Percentiles rank a stretch among this genome's conserved stretches.
Conservation (phyloP, 2,797 vertebrate species). For the Lateolabrax maculatus region DNA sequence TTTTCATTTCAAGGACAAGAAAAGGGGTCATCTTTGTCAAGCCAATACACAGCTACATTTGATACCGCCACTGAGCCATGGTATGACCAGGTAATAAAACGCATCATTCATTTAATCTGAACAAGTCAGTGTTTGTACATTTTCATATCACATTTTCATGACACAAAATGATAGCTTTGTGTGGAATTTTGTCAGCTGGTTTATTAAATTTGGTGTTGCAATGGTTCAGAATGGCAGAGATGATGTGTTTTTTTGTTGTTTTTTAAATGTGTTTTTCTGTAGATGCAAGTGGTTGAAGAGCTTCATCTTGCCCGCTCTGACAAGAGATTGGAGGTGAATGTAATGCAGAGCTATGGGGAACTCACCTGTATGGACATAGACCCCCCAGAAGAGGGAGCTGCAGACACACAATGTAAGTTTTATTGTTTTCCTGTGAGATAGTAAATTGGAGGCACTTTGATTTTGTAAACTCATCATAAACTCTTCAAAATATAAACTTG, state of each 20-base stretch:
- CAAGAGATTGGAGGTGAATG: constrained; percentile 85
- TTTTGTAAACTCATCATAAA: not conserved
- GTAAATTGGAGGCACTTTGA: not conserved
- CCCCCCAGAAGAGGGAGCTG: constrained; percentile 56
- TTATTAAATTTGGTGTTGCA: not conserved
- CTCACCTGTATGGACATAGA: constrained; percentile 95
- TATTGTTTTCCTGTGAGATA: not conserved
- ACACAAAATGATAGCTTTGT: no score
- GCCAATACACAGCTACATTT: not conserved
- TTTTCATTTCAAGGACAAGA: constrained; percentile 26
- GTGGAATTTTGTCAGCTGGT: not conserved
- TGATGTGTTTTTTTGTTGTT: constrained; percentile 15
- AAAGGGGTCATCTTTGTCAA: not conserved
- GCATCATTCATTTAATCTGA: not conserved
- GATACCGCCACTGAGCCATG: not conserved
- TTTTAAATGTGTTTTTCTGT: constrained; percentile 39
- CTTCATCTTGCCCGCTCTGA: constrained; percentile 89
- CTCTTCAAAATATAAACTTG: not conserved
- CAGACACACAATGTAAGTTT: constrained; percentile 44
- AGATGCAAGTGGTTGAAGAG: constrained; percentile 92
- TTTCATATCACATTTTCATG: no score
- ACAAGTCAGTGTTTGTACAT: not conserved
- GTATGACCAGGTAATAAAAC: constrained; percentile 66
- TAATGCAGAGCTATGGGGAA: constrained; percentile 88
- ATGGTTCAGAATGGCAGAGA: not conserved